phyloP scores from a whole-genome alignment of 2,888 invertebrate species.

The Micropterix aruncella region DNA sequence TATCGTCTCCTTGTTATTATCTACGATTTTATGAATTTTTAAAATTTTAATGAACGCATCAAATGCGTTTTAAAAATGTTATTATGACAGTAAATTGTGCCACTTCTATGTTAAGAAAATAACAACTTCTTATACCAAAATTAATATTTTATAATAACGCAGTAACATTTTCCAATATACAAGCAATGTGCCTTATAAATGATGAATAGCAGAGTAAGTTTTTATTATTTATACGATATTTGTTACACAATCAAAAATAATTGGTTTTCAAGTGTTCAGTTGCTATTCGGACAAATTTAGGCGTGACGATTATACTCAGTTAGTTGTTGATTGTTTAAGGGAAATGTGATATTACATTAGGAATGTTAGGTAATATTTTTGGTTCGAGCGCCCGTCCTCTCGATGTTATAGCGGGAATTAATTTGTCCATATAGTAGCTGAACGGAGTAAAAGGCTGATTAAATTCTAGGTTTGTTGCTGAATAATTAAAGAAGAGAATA shows the following conservation, averaged over 20 bases:
- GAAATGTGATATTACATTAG: not conserved
- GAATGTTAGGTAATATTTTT: not conserved
- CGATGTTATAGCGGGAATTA: not conserved
- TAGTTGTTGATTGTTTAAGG: not conserved
- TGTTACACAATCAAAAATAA: not conserved
- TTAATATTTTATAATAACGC: too few relatives aligned
- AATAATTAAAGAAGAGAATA: not conserved
- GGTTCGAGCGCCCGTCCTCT: not conserved
- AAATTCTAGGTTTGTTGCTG: not conserved
- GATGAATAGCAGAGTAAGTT: too few relatives aligned
- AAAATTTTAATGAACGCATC: too few relatives aligned
- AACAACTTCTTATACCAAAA: too few relatives aligned
- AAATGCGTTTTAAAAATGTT: too few relatives aligned
- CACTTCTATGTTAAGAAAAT: too few relatives aligned
- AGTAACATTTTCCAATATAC: too few relatives aligned
- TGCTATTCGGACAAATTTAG: not conserved
- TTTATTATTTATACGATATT: too few relatives aligned
- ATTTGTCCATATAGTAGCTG: not conserved
- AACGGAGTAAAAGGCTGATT: not conserved
- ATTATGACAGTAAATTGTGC: too few relatives aligned
- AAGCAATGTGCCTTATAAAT: too few relatives aligned
- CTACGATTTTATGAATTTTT: too few relatives aligned
- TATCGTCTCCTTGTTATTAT: too few relatives aligned
- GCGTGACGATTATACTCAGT: not conserved
- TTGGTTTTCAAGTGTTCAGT: not conserved